Evolutionary conservation across 2,888 invertebrate genomes (phyloP).

Genomic region (Ditylenchus weischeri): DNA sequence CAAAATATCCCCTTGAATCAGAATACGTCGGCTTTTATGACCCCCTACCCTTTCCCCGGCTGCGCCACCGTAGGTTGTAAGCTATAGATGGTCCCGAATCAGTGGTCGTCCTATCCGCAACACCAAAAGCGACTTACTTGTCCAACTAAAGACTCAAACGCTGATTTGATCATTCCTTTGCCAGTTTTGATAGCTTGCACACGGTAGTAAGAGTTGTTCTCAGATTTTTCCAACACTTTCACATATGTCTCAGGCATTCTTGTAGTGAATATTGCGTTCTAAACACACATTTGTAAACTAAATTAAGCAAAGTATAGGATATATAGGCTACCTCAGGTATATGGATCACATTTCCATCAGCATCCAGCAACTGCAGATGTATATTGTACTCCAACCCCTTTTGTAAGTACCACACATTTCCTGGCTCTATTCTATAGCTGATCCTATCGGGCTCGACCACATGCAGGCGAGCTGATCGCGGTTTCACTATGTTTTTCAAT

Average conservation of each 20-base stretch:
- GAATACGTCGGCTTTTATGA: too few relatives aligned
- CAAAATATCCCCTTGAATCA: too few relatives aligned
- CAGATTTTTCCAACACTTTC: slow-evolving; percentile 33
- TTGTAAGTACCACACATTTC: slow-evolving; percentile 68
- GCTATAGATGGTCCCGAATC: too few relatives aligned
- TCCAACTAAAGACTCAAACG: slow-evolving; percentile 36
- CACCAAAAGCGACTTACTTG: slow-evolving; percentile 19
- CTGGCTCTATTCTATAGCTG: slow-evolving; percentile 69
- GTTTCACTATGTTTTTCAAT: slow-evolving; percentile 46
- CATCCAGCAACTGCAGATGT: slow-evolving; percentile 41
- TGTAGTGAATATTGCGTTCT: slow-evolving; percentile 46
- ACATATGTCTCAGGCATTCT: slow-evolving; percentile 36
- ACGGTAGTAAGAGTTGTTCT: slow-evolving; percentile 45
- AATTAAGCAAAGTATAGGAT: too few relatives aligned
- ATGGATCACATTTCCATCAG: slow-evolving; percentile 46
- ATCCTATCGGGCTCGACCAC: slow-evolving; percentile 68
- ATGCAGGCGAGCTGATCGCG: slow-evolving; percentile 68
- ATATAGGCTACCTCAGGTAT: slow-evolving; percentile 50
- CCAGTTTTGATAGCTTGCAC: slow-evolving; percentile 41
- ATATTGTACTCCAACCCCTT: slow-evolving; percentile 50
- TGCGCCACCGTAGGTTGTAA: too few relatives aligned
- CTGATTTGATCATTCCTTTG: slow-evolving; percentile 34
- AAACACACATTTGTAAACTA: slow-evolving; percentile 20
- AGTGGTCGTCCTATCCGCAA: too few relatives aligned
- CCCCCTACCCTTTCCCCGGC: too few relatives aligned